Conservation (phyloP, 2,113 vertebrate genomes). For the Boulengeromyrus knoepffleri region DNA sequence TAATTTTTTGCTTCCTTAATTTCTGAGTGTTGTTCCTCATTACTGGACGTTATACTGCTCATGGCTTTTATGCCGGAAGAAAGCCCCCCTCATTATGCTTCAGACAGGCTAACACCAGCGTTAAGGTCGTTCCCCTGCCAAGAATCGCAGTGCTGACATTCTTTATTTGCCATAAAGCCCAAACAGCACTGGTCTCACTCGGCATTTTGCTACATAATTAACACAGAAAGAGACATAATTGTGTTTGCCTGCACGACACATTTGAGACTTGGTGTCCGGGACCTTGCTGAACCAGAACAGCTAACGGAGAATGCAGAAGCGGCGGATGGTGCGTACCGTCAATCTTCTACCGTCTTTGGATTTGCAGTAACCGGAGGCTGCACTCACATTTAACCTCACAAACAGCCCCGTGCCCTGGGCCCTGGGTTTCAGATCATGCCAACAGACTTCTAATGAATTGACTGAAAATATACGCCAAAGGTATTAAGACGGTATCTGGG, state of each 20-base stretch:
- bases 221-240: neutral
- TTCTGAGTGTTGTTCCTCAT: neutral
- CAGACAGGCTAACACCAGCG: neutral
- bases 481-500: conserved; percentile 28
- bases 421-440: conserved; percentile 9
- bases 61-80: conserved; percentile 1
- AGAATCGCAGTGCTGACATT: neutral
- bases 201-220: neutral
- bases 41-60: neutral
- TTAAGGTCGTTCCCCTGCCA: neutral
- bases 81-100: neutral
- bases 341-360: conserved; percentile 29
- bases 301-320: neutral
- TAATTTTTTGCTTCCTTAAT: neutral
- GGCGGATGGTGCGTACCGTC: conserved; percentile 25
- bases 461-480: conserved; percentile 28
- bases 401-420: neutral
- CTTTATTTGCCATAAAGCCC: neutral
- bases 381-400: conserved; percentile 34
- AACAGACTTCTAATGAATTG: conserved; percentile 33
- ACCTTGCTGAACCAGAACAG: neutral
- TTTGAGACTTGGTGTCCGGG: neutral
- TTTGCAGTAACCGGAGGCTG: conserved; percentile 15
- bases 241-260: neutral
- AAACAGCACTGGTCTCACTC: neutral